A percentile compares a stretch with the other conserved stretches of the same genome.
phyloP scores from a whole-genome alignment of 2,888 invertebrate genomes.

The Harpalus rufipes region DNA sequence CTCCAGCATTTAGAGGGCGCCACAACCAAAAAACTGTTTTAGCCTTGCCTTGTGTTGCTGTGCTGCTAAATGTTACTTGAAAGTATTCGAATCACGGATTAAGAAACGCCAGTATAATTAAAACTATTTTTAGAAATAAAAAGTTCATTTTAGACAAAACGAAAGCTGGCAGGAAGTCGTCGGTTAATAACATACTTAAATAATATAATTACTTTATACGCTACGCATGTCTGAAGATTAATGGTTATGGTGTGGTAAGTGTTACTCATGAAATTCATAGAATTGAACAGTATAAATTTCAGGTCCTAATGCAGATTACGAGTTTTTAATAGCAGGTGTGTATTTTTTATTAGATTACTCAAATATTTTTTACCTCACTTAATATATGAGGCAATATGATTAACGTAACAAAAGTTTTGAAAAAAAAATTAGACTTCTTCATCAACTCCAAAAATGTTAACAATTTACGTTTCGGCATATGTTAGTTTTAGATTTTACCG shows the following conservation, averaged over 20 bases:
- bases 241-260: background rate
- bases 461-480: no score
- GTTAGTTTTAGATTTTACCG: no score
- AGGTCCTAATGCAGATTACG: background rate
- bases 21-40: constrained; percentile 48
- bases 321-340: background rate
- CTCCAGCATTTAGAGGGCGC: constrained; percentile 56
- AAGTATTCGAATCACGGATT: constrained; percentile 15
- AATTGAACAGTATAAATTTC: background rate
- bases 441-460: no score
- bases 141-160: constrained; percentile 24
- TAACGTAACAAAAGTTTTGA: no score
- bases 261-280: background rate
- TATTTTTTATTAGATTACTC: background rate
- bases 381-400: no score
- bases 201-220: constrained; percentile 23
- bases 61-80: constrained; percentile 48
- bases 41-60: constrained; percentile 5
- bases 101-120: constrained; percentile 14
- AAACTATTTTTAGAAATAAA: constrained; percentile 31
- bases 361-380: background rate
- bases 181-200: constrained; percentile 4
- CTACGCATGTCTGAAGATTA: background rate
- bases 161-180: constrained; percentile 42
- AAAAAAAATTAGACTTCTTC: no score